Conservation (phyloP, 1,140 invertebrate species). For the Tetramorium parvispinum region DNA sequence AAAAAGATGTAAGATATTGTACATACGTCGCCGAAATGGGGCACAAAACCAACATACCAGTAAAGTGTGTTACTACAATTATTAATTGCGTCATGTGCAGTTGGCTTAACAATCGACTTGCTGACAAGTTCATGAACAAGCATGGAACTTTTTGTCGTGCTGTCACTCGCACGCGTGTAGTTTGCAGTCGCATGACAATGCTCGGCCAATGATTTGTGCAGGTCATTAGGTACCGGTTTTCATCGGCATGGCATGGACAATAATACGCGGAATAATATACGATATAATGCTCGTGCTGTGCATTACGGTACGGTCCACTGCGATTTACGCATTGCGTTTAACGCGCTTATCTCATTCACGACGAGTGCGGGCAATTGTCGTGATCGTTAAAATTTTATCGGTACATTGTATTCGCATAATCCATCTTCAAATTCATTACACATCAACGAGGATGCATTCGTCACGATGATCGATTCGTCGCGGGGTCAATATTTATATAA, state of each 20-base stretch:
- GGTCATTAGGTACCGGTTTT: slow-evolving; percentile 59
- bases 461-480: background rate
- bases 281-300: slow-evolving; percentile 33
- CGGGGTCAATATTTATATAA: background rate
- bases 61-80: slow-evolving; percentile 35
- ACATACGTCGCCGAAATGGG: background rate
- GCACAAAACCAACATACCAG: background rate
- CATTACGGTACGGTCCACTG: slow-evolving; percentile 12
- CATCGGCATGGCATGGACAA: slow-evolving; percentile 51
- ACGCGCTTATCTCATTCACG: slow-evolving; percentile 7
- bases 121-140: slow-evolving; percentile 38
- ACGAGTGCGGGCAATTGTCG: slow-evolving; percentile 16
- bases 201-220: slow-evolving; percentile 60
- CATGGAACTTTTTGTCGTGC: slow-evolving; percentile 45
- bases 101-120: background rate
- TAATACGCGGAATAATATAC: slow-evolving; percentile 46
- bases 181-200: slow-evolving; percentile 40
- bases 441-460: background rate
- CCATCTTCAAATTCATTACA: slow-evolving; percentile 36
- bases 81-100: slow-evolving; percentile 31
- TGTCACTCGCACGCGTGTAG: slow-evolving; percentile 53
- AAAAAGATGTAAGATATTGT: background rate
- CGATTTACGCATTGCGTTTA: slow-evolving; percentile 7
- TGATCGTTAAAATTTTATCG: slow-evolving; percentile 26
- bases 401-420: background rate